Base-by-base conservation (phyloP, 2,797 vertebrate species). In the Helostoma temminkii region DNA sequence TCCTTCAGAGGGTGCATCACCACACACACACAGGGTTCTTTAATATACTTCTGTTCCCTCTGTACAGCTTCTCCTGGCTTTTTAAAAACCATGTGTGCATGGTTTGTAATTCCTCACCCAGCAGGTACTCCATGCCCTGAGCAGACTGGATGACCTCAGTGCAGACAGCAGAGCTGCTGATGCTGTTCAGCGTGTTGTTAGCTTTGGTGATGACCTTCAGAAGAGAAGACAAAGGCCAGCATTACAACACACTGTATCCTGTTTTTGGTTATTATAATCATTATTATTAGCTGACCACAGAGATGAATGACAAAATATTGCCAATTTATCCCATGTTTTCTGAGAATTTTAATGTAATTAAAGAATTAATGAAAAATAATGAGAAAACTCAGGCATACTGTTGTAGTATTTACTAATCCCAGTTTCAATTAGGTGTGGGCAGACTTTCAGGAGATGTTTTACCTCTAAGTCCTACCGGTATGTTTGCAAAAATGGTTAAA, bases 61-160 rank as follows among this genome's bases (percentile, higher is more conserved):
- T 19, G 6, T 16, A 42, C 39, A 48, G 46, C 25, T 0, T n/a
- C 47, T 36, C 8, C 8, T 14, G 16, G 25, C 50, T 42, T 69
- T 36, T 50, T 53, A 45, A 39, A n/a, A 41, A 48, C 49, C 32
- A 26, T 18, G n/a, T 32, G 43, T 37, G 70, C 48, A 57, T 48
- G 50, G 39, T 39, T 25, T 66, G 53, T 21, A 22, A 48, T 41
- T 82, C 47, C 95, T 91, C 94, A 99, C 98, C 98, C 78, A 98
- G 88, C 76, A 99, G 95, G 93, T 99, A 99, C 66, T 99, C 98
- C 97, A 98, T 98, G 89, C 98, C 98, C 88, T 98, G 97, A 37
- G 96, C 96, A 48, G 98, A 99, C 85, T 98, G 98, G 92, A 99
- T 99, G 79, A 99, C 98, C 94, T 99, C 98, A 3, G 96, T 98